Conservation (phyloP, 2,113 vertebrate genomes). For the Bostrychus sinensis region DNA sequence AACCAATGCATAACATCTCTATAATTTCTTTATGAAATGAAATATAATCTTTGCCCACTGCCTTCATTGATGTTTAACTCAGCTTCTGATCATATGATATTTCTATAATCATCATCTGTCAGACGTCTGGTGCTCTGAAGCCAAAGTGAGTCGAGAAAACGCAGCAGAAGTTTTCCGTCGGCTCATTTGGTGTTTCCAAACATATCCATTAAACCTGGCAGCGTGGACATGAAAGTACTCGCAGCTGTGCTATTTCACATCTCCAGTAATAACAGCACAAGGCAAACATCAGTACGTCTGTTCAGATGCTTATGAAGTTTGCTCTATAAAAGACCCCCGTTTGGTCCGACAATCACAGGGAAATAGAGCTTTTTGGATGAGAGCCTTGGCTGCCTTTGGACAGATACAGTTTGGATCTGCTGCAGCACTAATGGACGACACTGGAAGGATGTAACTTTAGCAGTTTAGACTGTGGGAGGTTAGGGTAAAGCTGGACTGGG, state of each 20-base stretch:
- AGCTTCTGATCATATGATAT: conserved; percentile 1
- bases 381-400: conserved; percentile 52
- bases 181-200: conserved; percentile 46
- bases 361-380: conserved; percentile 58
- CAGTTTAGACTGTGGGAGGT: conserved; percentile 46
- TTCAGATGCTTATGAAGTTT: conserved; percentile 50
- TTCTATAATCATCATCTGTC: neutral
- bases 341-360: conserved; percentile 39
- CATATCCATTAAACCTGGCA: conserved; percentile 54
- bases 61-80: conserved; percentile 3
- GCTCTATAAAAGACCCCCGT: conserved; percentile 44
- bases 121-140: neutral
- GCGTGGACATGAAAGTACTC: conserved; percentile 52
- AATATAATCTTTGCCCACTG: neutral
- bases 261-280: conserved; percentile 51
- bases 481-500: conserved; percentile 56
- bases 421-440: conserved; percentile 61
- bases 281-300: conserved; percentile 52
- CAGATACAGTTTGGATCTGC: conserved; percentile 59
- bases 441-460: conserved; percentile 55
- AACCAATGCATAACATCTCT: neutral
- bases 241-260: conserved; percentile 57
- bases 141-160: conserved; percentile 30
- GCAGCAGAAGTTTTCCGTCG: conserved; percentile 42
- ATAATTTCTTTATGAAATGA: neutral